phyloP scores from a whole-genome alignment of 2,888 invertebrate species.

The Matsumyia berberina region DNA sequence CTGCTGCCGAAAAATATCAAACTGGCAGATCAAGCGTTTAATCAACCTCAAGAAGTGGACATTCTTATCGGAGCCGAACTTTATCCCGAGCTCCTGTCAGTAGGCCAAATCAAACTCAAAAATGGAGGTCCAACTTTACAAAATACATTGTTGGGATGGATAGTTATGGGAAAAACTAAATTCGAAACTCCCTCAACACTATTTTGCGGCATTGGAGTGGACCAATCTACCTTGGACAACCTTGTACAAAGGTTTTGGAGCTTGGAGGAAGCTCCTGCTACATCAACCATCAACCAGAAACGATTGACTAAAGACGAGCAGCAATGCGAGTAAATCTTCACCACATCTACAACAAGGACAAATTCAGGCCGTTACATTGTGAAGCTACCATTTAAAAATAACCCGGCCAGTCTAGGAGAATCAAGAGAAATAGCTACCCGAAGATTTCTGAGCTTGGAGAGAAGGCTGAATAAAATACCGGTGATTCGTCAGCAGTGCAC shows the following conservation, averaged over 20 bases:
- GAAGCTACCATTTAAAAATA: slow-evolving; percentile 6
- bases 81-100: no score
- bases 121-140: background rate
- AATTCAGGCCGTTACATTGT: background rate
- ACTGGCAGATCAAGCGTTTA: background rate
- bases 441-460: slow-evolving; percentile 7
- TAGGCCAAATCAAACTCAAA: background rate
- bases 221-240: no score
- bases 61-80: no score
- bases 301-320: background rate
- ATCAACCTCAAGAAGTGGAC: background rate
- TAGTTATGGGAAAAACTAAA: background rate
- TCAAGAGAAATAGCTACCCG: background rate
- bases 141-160: background rate
- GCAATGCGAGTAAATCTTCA: slow-evolving; percentile 12
- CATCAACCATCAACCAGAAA: background rate
- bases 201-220: background rate
- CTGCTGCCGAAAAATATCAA: background rate
- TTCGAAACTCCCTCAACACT: background rate
- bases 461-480: background rate
- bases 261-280: background rate
- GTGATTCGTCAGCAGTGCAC: slow-evolving; percentile 1
- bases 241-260: slow-evolving; percentile 2
- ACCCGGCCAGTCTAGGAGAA: background rate
- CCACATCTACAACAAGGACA: slow-evolving; percentile 5